Percentiles rank a stretch among this genome's conserved stretches.
Conservation (phyloP, 2,113 vertebrate species). For the Salvator merianae region DNA sequence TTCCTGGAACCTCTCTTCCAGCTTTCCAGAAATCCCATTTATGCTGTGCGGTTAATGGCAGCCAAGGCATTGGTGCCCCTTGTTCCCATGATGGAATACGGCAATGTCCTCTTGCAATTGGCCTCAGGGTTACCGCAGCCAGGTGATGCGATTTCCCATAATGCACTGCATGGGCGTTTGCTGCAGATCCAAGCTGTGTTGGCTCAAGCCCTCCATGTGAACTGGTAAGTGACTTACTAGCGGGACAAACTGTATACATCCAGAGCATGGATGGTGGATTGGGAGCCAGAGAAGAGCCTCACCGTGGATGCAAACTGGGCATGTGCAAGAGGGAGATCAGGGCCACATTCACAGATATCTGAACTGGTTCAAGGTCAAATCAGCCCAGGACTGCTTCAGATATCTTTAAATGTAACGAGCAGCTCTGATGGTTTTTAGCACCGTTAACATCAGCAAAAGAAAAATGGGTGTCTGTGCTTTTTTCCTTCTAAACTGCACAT, state of each 20-base stretch:
- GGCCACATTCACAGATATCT: no score
- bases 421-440: no score
- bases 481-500: no score
- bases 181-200: conserved; percentile 81
- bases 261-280: neutral
- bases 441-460: no score
- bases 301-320: no score
- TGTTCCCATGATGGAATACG: conserved; percentile 67
- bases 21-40: conserved; percentile 82
- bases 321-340: no score
- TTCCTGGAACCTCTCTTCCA: conserved; percentile 80
- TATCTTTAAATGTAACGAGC: no score
- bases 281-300: no score
- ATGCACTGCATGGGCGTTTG: conserved; percentile 81
- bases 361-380: no score
- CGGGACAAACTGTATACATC: neutral
- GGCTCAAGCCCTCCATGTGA: neutral
- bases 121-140: conserved; percentile 57
- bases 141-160: conserved; percentile 70
- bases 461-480: no score
- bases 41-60: conserved; percentile 81
- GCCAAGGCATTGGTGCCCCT: conserved; percentile 84
- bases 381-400: no score
- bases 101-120: conserved; percentile 71
- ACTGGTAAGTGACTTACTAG: conserved; percentile 65